These are phyloP conservation scores for Falco berigora DNA, from an alignment of 2,797 vertebrate genomes.

Conservation along the genomic window DNA sequence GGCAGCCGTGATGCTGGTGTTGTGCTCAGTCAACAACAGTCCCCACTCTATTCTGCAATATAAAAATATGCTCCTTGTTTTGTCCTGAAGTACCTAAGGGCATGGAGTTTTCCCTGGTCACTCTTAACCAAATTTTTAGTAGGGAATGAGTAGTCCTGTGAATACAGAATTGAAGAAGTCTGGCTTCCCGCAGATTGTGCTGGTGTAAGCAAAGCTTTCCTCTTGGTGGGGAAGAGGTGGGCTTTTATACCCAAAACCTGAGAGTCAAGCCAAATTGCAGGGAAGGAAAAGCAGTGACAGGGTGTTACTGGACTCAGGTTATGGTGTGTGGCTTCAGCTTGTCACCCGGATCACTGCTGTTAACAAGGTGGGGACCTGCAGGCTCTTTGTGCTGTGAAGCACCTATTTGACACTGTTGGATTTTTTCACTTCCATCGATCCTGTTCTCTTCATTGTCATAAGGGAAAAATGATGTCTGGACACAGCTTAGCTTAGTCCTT, in stretches of 20 bases:
- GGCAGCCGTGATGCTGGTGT: neutral
- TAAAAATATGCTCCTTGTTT: neutral
- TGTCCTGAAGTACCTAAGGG: neutral
- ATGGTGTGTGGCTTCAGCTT: neutral
- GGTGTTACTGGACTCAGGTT: neutral
- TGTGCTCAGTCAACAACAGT: neutral
- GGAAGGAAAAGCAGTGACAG: neutral
- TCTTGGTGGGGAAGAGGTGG: neutral
- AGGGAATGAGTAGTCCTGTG: neutral
- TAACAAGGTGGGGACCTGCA: neutral
- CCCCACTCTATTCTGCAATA: neutral
- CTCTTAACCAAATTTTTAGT: neutral
- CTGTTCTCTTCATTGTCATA: neutral
- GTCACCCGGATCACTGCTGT: neutral
- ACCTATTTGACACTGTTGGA: fast-evolving
- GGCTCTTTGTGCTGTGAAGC: fast-evolving
- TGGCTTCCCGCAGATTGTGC: neutral
- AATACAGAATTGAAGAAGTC: neutral
- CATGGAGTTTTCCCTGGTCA: neutral
- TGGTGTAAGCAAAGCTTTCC: neutral
- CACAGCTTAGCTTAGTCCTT: neutral
- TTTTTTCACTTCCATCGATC: neutral
- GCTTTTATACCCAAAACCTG: neutral
- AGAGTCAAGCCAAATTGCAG: neutral
- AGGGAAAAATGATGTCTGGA: neutral